Evolutionary conservation across 2,113 vertebrate genomes (phyloP), one percentile per base, ranked within the genome.

Genomic region (Toxotes chatareus): DNA sequence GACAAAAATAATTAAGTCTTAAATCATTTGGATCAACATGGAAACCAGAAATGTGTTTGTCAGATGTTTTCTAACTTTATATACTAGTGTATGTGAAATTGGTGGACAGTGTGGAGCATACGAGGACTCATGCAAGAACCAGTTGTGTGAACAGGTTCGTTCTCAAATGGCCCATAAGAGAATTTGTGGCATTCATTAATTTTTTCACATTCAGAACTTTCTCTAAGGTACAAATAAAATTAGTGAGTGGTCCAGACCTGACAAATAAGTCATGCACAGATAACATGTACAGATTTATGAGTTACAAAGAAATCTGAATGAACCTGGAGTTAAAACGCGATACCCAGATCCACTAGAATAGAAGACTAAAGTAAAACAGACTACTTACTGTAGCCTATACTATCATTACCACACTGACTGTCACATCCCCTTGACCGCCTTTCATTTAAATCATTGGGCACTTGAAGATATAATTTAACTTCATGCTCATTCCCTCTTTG

Each of bases 1-100:
- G 40, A 53, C 57, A 21, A 27, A 27, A 46, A 51, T 34, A 23
- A 19, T 55, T 27, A 23, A 63, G 36, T 10, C 34, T 53, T 13
- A 53, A 13, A 55, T 64, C 51, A 70, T 76, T 53, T 60, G 42
- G n/a, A 40, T 55, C 12, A 46, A 56, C 66, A 72, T 56, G 59
- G 38, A 61, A 71, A 49, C 36, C 44, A 70, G 31, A 65, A 53
- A 72, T n/a, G 9, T 36, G 23, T 21, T 23, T 21, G 27, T 71
- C 55, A 66, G 63, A 60, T 81, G 34, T 65, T 71, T 59, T 57
- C 23, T 9, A 16, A 51, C 49, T 9, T 21, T 7, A 49, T 19
- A 17, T 6, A 19, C 47, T 49, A 19, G 47, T 53, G 51, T 53
- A 21, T 53, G 5, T 40, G 36, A 32, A 51, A 65, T 44, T 27